A percentile compares a stretch with the other conserved stretches of the same genome.
phyloP scores from a whole-genome alignment of 2,797 vertebrate species.

The Coregonus suidteri region DNA sequence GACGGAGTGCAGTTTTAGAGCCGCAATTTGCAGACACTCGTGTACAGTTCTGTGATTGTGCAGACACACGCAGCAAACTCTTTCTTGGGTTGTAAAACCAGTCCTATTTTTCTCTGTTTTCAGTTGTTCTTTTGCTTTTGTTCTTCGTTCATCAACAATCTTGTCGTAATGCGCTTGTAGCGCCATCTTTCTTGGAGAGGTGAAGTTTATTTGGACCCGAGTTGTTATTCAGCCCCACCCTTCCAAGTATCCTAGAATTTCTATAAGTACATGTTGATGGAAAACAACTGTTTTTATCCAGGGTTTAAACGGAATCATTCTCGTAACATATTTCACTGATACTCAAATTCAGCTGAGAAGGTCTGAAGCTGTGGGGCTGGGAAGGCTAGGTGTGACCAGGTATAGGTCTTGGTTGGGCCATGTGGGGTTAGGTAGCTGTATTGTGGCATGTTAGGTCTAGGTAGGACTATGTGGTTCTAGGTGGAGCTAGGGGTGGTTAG shows the following conservation, averaged over 20 bases:
- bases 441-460: background rate
- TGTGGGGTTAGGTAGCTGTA: background rate
- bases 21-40: constrained; percentile 61
- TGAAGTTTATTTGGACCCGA: constrained; percentile 41
- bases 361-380: background rate
- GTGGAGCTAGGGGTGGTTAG: background rate
- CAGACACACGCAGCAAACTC: constrained; percentile 65
- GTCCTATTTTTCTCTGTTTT: constrained; percentile 48
- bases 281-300: constrained; percentile 72
- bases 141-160: constrained; percentile 43
- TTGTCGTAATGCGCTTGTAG: constrained; percentile 26
- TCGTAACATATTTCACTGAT: constrained; percentile 57
- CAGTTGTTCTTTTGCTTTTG: constrained; percentile 21
- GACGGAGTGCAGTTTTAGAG: constrained; percentile 64
- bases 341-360: constrained; percentile 40
- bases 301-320: constrained; percentile 79
- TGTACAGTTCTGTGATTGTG: constrained; percentile 77
- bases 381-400: no score
- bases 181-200: constrained; percentile 40
- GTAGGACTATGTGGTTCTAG: background rate
- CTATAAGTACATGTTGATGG: constrained; percentile 48
- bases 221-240: constrained; percentile 28
- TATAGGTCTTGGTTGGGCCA: background rate
- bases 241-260: constrained; percentile 51
- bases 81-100: constrained; percentile 51